Base-by-base conservation (phyloP, 1,140 invertebrate species). In the Microplitis demolitor region DNA sequence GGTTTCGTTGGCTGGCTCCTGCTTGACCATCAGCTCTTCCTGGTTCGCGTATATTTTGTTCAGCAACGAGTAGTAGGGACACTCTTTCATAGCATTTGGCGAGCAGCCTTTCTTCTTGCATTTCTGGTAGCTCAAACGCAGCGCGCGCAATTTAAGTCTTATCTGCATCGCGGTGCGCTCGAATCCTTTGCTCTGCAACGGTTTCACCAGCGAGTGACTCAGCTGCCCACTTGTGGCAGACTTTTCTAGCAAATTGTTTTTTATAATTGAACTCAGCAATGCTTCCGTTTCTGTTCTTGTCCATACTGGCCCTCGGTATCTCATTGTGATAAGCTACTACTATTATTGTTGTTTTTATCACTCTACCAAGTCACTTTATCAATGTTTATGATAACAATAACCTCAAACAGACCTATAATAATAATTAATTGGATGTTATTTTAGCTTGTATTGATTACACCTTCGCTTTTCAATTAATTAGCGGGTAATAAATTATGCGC, bases 231-330 rank as follows among this genome's bases (percentile, higher is more conserved):
- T 54, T 1, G 67, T 60, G 13, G 53, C 37, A 37, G 34, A 14
- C 24, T 58, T 58, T 33, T 61, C 50, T 35, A 69, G 31, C 34
- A 69, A 60, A 45, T 69, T 69, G 9, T 69, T 39, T 45, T n/a
- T 61, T 31, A 60, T 69, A n/a, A 69, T 69, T 5, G 14, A 4
- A 69, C 37, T 69, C 6, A 69, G 16, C 39, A 69, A 58, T 11
- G 53, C 54, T 8, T 50, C 5, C n/a, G 50, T 45, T 45, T 69
- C 67, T 45, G 58, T 39, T 16, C 13, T 69, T 9, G 16, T 69
- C 67, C 67, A 69, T 11, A 45, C 39, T 45, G 39, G 39, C 5
- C 39, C 39, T 0, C 39, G 39, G 39, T 45, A 45, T 45, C 39
- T 45, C 39, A 45, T 45, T 45, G 39, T 45, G 39, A 45, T 45